Conservation (phyloP, 2,797 vertebrate species). For the Rhinatrema bivittatum region DNA sequence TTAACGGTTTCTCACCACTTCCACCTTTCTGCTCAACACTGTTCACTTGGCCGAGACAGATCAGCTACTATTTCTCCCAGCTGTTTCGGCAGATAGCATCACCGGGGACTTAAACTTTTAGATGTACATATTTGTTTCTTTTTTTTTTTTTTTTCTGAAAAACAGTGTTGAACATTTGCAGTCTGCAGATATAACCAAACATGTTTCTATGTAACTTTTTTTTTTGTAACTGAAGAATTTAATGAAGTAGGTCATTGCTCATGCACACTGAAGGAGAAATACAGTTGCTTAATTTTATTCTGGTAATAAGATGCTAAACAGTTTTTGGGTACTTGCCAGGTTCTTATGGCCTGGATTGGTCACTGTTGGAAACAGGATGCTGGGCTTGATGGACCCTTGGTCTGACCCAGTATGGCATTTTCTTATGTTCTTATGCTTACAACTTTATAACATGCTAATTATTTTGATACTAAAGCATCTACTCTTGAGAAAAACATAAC, state of each 20-base stretch:
- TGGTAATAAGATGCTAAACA: too few relatives aligned
- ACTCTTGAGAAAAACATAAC: too few relatives aligned
- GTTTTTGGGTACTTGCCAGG: too few relatives aligned
- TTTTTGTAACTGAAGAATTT: not conserved
- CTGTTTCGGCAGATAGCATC: constrained; percentile 65
- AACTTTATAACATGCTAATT: too few relatives aligned
- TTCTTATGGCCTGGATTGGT: too few relatives aligned
- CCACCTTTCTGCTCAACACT: constrained; percentile 60
- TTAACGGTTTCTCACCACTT: constrained; percentile 91
- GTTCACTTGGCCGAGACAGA: constrained; percentile 31
- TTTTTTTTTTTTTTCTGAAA: constrained; percentile 16
- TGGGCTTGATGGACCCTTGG: too few relatives aligned
- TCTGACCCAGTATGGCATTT: too few relatives aligned
- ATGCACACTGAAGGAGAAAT: too few relatives aligned
- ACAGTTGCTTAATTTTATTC: too few relatives aligned
- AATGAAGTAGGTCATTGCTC: not conserved
- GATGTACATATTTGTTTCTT: constrained; percentile 20
- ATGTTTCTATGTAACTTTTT: not conserved
- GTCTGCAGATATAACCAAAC: constrained; percentile 25
- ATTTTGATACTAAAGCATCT: too few relatives aligned
- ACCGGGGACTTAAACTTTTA: constrained; percentile 51
- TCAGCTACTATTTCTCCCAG: constrained; percentile 54
- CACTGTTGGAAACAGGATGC: too few relatives aligned
- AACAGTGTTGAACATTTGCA: constrained; percentile 7
- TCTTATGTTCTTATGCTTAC: too few relatives aligned